Evolutionary conservation across 2,888 invertebrate genomes (phyloP).

Genomic region (Ormyrus pomaceus): DNA sequence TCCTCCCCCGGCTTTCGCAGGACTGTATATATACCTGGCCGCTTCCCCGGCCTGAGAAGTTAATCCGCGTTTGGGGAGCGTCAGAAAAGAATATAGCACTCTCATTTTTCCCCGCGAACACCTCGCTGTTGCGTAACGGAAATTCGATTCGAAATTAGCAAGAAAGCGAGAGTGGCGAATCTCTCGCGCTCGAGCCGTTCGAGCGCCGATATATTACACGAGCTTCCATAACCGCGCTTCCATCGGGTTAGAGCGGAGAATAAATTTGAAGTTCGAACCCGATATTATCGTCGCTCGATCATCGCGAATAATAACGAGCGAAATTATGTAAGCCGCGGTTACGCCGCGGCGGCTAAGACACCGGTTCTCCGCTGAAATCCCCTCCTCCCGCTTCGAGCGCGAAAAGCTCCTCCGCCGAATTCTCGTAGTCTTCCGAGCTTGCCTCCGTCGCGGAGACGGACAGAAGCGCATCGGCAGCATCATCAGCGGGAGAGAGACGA

Average conservation of each 20-base stretch:
- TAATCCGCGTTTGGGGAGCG: neutral
- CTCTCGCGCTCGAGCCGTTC: too few relatives aligned
- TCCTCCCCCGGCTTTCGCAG: neutral
- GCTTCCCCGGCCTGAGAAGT: neutral
- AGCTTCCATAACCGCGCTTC: too few relatives aligned
- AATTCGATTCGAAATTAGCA: neutral
- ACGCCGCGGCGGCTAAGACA: neutral
- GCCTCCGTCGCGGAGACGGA: too few relatives aligned
- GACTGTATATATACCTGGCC: neutral
- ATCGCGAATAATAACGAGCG: neutral
- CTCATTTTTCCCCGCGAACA: neutral
- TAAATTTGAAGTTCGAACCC: neutral
- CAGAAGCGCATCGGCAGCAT: too few relatives aligned
- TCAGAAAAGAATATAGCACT: neutral
- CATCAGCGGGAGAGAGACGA: neutral
- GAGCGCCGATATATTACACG: too few relatives aligned
- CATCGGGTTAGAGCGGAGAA: neutral
- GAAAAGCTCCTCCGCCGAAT: too few relatives aligned
- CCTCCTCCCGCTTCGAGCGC: too few relatives aligned
- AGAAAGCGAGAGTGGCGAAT: neutral
- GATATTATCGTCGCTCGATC: too few relatives aligned
- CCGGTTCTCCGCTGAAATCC: neutral
- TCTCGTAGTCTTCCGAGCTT: too few relatives aligned
- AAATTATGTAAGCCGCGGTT: neutral
- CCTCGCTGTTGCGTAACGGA: neutral